Evolutionary conservation across 2,113 vertebrate species (phyloP), one percentile per base, ranked within the genome.

Genomic region (Hydrolagus affinis): DNA sequence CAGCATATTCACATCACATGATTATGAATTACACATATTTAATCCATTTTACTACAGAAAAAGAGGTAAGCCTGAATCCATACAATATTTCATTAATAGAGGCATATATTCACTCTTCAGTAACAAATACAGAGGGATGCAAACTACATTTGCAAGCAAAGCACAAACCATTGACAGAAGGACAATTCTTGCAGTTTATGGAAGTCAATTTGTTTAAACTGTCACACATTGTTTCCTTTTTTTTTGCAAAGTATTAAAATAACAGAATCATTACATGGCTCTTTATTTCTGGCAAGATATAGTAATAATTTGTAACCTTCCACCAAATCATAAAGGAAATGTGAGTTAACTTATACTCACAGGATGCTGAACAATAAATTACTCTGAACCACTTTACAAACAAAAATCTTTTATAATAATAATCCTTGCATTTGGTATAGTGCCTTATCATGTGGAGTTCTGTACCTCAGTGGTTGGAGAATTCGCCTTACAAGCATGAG

Each of bases 281-380:
- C 17, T 19, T 66, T 66, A 83, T 83, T 62, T 83, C 28, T 83
- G 21, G 78, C 19, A 17, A 62, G 32, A 28, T 25, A 32, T 66
- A 83, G 28, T 83, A 28, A 62, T 30, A 66, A 83, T 66, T 83
- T 28, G 78, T 83, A 60, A 83, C 78, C 60, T 66, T 66, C 73
- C 78, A 66, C 60, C 21, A 28, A 28, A 83, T 83, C 60, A 8
- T 62, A 83, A 25, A 66, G 60, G 30, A 83, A 83, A 83, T 66
- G 78, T 66, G 78, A 83, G 66, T 83, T 83, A 80, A 80, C 59
- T 83, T 64, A 83, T 83, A 9, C 17, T 83, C 25, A 64, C 78
- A 64, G 78, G 30, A 25, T 83, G 78, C 60, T 83, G 32, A 75
- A 44, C 73, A 75, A 30, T 75, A 75, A 83, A 83, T 83, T 83